phyloP scores from a whole-genome alignment of 2,113 vertebrate species.

The Calcarius ornatus region DNA sequence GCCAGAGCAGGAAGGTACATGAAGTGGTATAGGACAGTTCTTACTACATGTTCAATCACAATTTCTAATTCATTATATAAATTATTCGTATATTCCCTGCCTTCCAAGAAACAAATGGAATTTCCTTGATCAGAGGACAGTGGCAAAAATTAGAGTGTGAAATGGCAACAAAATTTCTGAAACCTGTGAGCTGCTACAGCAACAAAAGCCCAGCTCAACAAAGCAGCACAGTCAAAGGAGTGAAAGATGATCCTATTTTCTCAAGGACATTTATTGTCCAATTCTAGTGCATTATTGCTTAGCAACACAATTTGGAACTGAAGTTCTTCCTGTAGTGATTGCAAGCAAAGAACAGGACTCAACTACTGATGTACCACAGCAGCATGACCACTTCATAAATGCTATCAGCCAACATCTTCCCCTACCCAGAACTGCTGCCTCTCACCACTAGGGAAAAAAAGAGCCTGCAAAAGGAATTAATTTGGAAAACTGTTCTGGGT shows the following conservation, averaged over 20 bases:
- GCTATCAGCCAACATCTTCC: neutral
- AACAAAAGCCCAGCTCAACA: neutral
- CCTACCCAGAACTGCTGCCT: neutral
- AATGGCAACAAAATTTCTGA: neutral
- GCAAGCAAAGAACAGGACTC: neutral
- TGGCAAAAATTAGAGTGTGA: neutral
- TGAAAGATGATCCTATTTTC: neutral
- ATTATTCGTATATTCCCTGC: neutral
- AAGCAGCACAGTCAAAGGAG: neutral
- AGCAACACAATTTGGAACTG: neutral
- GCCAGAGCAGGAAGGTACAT: neutral
- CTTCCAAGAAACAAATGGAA: neutral
- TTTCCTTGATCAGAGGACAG: neutral
- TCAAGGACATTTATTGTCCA: neutral
- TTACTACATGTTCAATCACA: neutral
- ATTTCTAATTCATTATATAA: neutral
- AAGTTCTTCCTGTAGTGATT: neutral
- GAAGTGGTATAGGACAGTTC: neutral
- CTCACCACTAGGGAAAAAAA: neutral
- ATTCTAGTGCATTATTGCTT: neutral
- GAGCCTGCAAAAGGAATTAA: neutral
- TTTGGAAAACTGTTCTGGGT: neutral
- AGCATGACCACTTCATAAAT: neutral
- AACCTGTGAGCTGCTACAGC: neutral
- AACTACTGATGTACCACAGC: fast-evolving